Evolutionary conservation across 2,113 vertebrate species (phyloP).

Genomic region (Petrocephalus zakoni): DNA sequence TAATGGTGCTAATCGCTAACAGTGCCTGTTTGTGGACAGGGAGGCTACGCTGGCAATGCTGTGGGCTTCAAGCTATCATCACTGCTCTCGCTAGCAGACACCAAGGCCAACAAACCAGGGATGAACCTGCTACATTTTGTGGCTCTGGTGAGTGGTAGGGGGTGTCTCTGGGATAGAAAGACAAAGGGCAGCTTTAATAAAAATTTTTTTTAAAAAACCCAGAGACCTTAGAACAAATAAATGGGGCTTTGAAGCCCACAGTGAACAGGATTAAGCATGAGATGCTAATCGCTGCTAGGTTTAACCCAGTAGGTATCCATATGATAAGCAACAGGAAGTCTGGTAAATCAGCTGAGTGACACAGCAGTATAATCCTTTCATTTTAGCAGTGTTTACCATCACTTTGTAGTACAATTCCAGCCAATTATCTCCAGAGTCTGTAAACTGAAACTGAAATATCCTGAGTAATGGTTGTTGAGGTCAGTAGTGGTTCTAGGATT

Average conservation of each 20-base stretch:
- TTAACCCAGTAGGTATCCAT: not conserved
- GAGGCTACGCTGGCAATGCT: slow-evolving; percentile 94
- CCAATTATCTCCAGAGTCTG: not conserved
- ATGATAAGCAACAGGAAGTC: not conserved
- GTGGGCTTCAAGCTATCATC: slow-evolving; percentile 96
- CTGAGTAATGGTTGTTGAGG: not conserved
- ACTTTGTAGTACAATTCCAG: not conserved
- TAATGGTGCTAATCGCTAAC: not conserved
- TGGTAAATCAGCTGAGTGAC: not conserved
- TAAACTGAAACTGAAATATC: not conserved
- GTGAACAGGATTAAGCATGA: not conserved
- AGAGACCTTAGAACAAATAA: not conserved
- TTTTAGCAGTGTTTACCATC: not conserved
- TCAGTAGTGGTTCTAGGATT: not conserved
- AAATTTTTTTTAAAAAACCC: too few relatives aligned
- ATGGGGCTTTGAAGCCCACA: not conserved
- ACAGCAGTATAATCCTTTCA: not conserved
- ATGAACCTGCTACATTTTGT: slow-evolving; percentile 98
- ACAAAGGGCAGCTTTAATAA: not conserved
- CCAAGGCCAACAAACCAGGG: slow-evolving; percentile 94
- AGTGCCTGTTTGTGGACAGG: slow-evolving; percentile 54
- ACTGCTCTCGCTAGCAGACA: slow-evolving; percentile 90
- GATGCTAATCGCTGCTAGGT: not conserved
- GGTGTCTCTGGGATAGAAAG: not conserved
- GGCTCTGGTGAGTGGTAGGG: slow-evolving; percentile 71